Evolutionary conservation across 2,888 invertebrate species (phyloP).

Genomic region (Calliopum simillimum): DNA sequence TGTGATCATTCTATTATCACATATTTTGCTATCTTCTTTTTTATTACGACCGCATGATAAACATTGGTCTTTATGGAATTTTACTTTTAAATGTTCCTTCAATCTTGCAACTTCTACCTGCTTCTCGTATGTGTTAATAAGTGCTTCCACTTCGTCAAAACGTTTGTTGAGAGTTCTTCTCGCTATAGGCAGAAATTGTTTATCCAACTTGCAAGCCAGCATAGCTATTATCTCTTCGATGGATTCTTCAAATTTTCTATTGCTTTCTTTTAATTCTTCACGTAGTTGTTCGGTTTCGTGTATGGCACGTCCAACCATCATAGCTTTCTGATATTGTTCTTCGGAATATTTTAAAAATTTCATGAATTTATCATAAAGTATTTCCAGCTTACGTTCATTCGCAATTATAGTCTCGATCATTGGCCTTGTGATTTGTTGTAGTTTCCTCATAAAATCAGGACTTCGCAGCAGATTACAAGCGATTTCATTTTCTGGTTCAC

Average conservation of each 20-base stretch:
- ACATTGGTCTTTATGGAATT: slow-evolving; percentile 54
- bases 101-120: no score
- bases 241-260: slow-evolving; percentile 57
- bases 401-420: slow-evolving; percentile 55
- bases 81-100: slow-evolving; percentile 31
- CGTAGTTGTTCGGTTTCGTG: slow-evolving; percentile 53
- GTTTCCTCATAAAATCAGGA: slow-evolving; percentile 57
- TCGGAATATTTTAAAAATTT: slow-evolving; percentile 51
- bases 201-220: slow-evolving; percentile 64
- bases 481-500: slow-evolving; percentile 58
- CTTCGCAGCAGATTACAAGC: slow-evolving; percentile 59
- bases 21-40: slow-evolving; percentile 39
- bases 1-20: no score
- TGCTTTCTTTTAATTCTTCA: no score
- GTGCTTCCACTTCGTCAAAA: slow-evolving; percentile 50
- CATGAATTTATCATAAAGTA: slow-evolving; percentile 52
- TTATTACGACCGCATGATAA: slow-evolving; percentile 55
- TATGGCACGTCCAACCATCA: slow-evolving; percentile 56
- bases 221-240: slow-evolving; percentile 66
- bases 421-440: slow-evolving; percentile 56
- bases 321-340: slow-evolving; percentile 54
- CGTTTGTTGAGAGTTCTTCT: slow-evolving; percentile 58
- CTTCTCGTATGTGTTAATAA: no score
- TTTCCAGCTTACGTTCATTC: slow-evolving; percentile 48
- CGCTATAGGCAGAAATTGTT: slow-evolving; percentile 61